Evolutionary conservation across 2,797 vertebrate species (phyloP), one percentile per base, ranked within the genome.

Genomic region (Antrozous pallidus): DNA sequence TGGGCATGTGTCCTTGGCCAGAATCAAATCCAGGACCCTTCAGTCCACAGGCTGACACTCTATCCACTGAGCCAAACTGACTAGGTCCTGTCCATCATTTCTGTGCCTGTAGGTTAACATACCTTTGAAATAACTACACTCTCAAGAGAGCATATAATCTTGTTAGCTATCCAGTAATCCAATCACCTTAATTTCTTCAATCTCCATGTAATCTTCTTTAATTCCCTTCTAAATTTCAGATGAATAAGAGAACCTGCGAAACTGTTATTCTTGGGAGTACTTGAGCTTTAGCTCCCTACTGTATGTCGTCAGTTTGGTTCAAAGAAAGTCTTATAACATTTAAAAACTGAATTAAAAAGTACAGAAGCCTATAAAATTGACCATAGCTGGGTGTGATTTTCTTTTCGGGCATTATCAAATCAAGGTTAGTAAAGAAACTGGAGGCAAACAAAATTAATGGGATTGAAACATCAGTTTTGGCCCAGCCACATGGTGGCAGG

Each of bases 401-500:
- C 56, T 84, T 85, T 85, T 31, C 20, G 65, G 58, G 18, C 22
- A 80, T 9, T 61, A 80, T 87, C 22, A 63, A 70, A 67, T 47
- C 26, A 61, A 49, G 28, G 6, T 83, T 73, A 83, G 28, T 79
- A 79, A 91, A 51, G 74, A 70, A 81, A 82, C 45, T 28, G 81
- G 36, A 88, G 63, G 36, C 74, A 82, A 65, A 75, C 63, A 40
- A 93, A 83, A 11, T n/a, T 63, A 69, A 54, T 9, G 28, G 18
- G 18, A 61, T 45, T 45, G 22, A 67, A 47, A 79, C 56, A 45
- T 91, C 17, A 42, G 88, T 96, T 85, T 61, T 0, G 49, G n/a
- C 13, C 26, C 67, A 61, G 56, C 97, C 98, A 97, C 97, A 33
- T 0, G n/a, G 97, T 77, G 98, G 97, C 97, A 94, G 96, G 86